Evolutionary conservation across 2,113 vertebrate species (phyloP).

Genomic region (Brienomyrus longianalis): DNA sequence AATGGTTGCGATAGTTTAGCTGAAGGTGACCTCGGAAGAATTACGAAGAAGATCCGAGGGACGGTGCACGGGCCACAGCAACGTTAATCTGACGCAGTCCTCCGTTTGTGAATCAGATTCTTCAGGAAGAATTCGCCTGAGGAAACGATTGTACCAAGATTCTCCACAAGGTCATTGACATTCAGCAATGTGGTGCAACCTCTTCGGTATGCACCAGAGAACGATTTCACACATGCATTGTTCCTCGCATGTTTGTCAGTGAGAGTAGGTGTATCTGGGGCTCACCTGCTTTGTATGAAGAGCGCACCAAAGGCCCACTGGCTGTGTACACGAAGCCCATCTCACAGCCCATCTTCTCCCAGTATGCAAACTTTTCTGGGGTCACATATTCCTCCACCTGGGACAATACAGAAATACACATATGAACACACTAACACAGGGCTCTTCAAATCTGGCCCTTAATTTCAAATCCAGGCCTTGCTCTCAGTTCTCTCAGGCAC

Average conservation of each 20-base stretch:
- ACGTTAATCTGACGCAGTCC: slow-evolving; percentile 54
- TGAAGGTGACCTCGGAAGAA: not conserved
- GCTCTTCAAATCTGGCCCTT: not conserved
- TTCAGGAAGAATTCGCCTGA: slow-evolving; percentile 96
- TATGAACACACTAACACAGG: too few relatives aligned
- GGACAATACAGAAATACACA: not conserved
- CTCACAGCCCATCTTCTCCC: slow-evolving; percentile 86
- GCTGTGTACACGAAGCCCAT: slow-evolving; percentile 93
- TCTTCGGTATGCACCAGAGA: not conserved
- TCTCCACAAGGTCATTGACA: too few relatives aligned
- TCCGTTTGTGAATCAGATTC: slow-evolving; percentile 81
- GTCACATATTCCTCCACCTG: slow-evolving; percentile 94
- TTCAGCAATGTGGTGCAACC: not conserved
- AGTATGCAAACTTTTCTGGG: slow-evolving; percentile 86
- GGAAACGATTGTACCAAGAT: slow-evolving; percentile 23
- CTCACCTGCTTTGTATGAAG: slow-evolving; percentile 97
- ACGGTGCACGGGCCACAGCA: slow-evolving; percentile 8
- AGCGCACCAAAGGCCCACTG: slow-evolving; percentile 89
- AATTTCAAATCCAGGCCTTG: too few relatives aligned
- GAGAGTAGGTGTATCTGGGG: not conserved
- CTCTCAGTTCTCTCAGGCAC: too few relatives aligned
- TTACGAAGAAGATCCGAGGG: not conserved
- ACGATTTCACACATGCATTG: not conserved
- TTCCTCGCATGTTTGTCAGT: not conserved
- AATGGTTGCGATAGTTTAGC: not conserved